Evolutionary conservation across 2,113 vertebrate genomes (phyloP).

Genomic region (Macquaria australasica): DNA sequence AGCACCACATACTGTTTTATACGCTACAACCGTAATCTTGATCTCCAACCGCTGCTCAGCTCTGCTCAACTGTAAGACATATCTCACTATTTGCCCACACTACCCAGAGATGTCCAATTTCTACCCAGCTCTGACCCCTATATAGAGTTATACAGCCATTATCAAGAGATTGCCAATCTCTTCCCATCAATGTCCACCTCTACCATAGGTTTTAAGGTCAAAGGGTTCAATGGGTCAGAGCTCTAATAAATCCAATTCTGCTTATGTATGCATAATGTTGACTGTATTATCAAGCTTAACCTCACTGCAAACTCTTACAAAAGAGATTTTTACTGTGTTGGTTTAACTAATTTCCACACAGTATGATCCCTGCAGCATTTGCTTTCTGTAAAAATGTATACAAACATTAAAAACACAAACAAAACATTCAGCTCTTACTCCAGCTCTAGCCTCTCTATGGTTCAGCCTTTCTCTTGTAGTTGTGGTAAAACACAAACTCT

Average conservation of each 20-base stretch:
- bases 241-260: conserved; percentile 22
- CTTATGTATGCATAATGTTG: not conserved
- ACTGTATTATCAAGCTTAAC: conserved; percentile 1
- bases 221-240: conserved; percentile 4
- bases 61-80: not conserved
- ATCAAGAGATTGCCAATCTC: not conserved
- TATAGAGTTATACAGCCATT: not conserved
- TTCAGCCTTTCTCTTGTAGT: conserved; percentile 14
- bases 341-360: conserved; percentile 42
- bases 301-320: conserved; percentile 1
- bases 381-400: conserved; percentile 2
- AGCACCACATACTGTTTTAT: not conserved
- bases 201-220: conserved; percentile 20
- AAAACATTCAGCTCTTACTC: conserved; percentile 32
- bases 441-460: conserved; percentile 13
- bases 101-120: not conserved
- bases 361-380: conserved; percentile 18
- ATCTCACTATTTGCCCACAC: not conserved
- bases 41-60: not conserved
- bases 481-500: conserved; percentile 25
- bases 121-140: not conserved
- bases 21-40: not conserved
- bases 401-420: conserved; percentile 46
- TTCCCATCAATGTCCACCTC: conserved; percentile 1
- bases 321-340: conserved; percentile 33